A percentile compares a stretch with the other conserved stretches of the same genome.
These are phyloP conservation scores for Rhamnusium bicolor DNA, from an alignment of 2,888 invertebrate genomes.

Conservation along the genomic window DNA sequence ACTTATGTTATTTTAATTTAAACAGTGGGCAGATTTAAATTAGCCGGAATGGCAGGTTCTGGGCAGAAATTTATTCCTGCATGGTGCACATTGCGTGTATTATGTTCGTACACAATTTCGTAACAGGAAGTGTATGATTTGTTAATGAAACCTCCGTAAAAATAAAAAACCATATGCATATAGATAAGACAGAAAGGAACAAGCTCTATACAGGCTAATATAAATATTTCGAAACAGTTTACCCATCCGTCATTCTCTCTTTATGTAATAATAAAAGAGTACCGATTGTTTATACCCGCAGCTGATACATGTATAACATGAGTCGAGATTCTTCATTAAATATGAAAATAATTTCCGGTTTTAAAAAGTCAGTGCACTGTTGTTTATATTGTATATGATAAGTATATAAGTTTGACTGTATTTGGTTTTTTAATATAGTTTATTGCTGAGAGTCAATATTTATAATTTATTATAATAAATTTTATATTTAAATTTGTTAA, in stretches of 20 bases:
- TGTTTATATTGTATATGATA: too few relatives aligned
- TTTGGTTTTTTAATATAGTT: too few relatives aligned
- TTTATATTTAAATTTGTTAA: not conserved
- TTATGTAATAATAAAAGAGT: not conserved
- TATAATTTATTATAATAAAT: not conserved
- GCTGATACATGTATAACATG: not conserved
- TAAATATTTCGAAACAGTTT: not conserved
- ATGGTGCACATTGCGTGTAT: not conserved
- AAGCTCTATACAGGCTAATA: not conserved
- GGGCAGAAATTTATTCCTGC: constrained; percentile 4
- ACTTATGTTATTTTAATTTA: not conserved
- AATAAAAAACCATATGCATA: constrained; percentile 7
- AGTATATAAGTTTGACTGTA: too few relatives aligned
- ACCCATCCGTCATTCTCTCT: not conserved
- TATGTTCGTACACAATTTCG: not conserved
- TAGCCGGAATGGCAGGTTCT: too few relatives aligned
- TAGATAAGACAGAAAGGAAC: not conserved
- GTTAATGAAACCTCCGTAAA: not conserved
- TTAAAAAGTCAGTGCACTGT: not conserved
- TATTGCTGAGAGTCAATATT: too few relatives aligned
- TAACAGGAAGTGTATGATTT: constrained; percentile 26
- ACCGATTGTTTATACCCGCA: constrained; percentile 1
- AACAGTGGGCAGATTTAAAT: not conserved
- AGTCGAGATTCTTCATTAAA: not conserved
- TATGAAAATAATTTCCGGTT: not conserved